Percentiles rank a stretch among this genome's conserved stretches.
Evolutionary conservation across 2,797 vertebrate species (phyloP).

Genomic region (Bucorvus abyssinicus): DNA sequence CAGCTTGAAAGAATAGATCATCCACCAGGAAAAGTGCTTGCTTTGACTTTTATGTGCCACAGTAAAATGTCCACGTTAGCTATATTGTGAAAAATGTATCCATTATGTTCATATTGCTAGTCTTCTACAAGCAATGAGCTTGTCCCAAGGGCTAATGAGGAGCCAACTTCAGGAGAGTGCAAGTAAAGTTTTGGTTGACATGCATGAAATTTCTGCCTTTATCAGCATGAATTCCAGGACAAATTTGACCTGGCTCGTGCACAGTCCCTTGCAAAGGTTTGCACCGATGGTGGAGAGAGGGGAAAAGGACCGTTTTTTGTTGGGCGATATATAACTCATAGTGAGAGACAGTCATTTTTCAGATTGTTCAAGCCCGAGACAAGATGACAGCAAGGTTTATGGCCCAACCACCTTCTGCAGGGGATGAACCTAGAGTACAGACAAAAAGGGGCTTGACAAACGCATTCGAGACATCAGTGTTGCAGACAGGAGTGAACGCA

Average conservation of each 20-base stretch:
- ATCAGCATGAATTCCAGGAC: background rate
- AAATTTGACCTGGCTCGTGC: background rate
- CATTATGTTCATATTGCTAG: background rate
- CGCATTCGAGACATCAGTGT: background rate
- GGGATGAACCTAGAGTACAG: background rate
- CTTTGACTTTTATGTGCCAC: background rate
- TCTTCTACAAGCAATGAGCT: background rate
- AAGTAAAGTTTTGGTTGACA: background rate
- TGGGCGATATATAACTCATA: background rate
- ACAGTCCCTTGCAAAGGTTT: background rate
- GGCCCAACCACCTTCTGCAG: background rate
- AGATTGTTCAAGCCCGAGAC: background rate
- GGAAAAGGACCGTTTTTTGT: background rate
- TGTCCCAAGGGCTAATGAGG: background rate
- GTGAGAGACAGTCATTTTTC: background rate
- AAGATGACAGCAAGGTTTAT: background rate
- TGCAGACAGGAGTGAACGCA: background rate
- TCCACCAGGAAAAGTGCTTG: slow-evolving; percentile 14
- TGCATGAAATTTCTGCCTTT: background rate
- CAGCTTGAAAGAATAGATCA: background rate
- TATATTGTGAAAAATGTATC: slow-evolving; percentile 12
- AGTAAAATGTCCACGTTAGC: background rate
- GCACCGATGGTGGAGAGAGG: background rate
- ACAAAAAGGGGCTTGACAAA: background rate
- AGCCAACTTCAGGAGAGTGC: background rate